These are phyloP conservation scores for Rhagium mordax DNA, from an alignment of 2,888 invertebrate species.

Conservation along the genomic window DNA sequence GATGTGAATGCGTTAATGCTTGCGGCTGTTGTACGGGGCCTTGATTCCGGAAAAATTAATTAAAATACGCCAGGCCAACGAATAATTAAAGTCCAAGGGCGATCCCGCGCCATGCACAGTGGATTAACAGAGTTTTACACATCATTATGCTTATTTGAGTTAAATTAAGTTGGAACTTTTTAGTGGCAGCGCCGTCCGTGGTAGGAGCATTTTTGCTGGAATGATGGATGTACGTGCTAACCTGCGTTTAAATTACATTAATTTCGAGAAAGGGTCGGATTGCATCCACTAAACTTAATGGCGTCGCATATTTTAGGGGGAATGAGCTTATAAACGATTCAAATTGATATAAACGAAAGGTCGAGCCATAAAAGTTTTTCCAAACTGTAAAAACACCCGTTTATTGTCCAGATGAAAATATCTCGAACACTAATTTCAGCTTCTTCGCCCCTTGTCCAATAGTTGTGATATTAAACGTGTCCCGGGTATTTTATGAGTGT, in stretches of 20 bases:
- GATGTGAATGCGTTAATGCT: background rate
- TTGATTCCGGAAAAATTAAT: constrained; percentile 25
- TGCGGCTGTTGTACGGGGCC: background rate
- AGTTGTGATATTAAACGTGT: too few species aligned
- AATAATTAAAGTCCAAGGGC: constrained; percentile 17
- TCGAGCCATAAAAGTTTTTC: background rate
- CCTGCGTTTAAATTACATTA: background rate
- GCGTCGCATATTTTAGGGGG: background rate
- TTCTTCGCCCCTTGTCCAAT: too few species aligned
- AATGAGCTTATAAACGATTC: background rate
- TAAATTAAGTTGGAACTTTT: constrained; percentile 19
- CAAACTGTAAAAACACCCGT: background rate
- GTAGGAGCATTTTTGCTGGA: background rate
- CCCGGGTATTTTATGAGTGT: too few species aligned
- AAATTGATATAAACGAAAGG: background rate
- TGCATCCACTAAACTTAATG: background rate
- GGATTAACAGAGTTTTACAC: constrained; percentile 29
- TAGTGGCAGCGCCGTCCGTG: background rate
- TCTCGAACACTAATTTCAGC: background rate
- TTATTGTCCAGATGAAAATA: background rate
- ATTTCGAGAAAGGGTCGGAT: background rate
- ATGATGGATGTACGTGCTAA: background rate
- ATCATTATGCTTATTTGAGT: constrained; percentile 26
- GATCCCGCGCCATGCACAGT: background rate
- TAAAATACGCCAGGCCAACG: constrained; percentile 29